Evolutionary conservation across 23 tunicate genomes (phyloP), one percentile per base, ranked within the genome.

Genomic region (Ciona savignyi): DNA sequence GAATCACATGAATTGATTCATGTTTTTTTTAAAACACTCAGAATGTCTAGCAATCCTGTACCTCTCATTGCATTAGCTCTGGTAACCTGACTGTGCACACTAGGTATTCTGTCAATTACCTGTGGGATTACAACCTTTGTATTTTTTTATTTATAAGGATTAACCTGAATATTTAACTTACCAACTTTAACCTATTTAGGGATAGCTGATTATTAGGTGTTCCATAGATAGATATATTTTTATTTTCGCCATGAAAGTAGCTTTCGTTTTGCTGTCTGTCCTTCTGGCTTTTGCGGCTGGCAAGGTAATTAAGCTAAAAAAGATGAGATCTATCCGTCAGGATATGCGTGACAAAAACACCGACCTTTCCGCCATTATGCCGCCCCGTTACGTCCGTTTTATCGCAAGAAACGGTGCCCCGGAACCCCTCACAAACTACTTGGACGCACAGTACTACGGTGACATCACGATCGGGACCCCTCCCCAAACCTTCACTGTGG

Each of bases 381-480:
- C 56, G 11, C 56, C 56, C 15, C 9, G 15, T 6, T 42, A 42
- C 56, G 11, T 42, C 11, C 9, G 15, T 6, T 42, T 42, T 42
- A 42, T 42, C 11, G 56, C 56, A 6, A 15, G 11, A 27, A 42
- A 49, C 15, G 28, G 32, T 63, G 97, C 75, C 34, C 80, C 86
- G 0, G 90, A 74, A 70, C 87, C 87, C 29, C 76, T 91, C 23
- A 84, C 97, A 1, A 91, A 91, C 62, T 91, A 91, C 32, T 20
- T 91, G 65, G 91, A 91, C 76, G 99, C 99, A 26, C 99, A 95
- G 68, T 95, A 95, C 68, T 95, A 62, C 65, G 99, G 96, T 31
- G 62, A 63, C 21, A 88, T 95, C 66, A 29, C 78, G 3, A 95
- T 95, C 72, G 99, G 99, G 72, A 88, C 91, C 15, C 99, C 99